These are phyloP conservation scores for Tinamus major DNA, from an alignment of 2,797 vertebrate genomes.

Conservation along the genomic window DNA sequence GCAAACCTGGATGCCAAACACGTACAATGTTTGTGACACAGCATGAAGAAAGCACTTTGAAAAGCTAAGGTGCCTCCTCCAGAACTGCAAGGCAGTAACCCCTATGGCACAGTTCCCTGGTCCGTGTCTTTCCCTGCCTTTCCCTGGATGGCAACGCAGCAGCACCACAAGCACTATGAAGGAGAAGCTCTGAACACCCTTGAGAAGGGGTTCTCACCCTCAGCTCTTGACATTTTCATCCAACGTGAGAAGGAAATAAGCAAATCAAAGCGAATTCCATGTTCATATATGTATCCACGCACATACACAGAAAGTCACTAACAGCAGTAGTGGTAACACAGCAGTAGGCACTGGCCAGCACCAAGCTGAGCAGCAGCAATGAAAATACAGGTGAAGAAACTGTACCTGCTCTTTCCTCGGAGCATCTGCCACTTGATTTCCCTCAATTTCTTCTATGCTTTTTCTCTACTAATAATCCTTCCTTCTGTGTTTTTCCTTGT, in stretches of 20 bases:
- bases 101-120: neutral
- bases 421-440: neutral
- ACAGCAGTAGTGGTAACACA: fast-evolving
- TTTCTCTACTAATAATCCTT: neutral
- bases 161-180: neutral
- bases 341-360: neutral
- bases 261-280: neutral
- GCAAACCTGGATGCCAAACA: neutral
- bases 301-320: neutral
- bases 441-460: neutral
- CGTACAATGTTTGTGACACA: neutral
- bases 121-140: fast-evolving
- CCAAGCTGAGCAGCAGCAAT: neutral
- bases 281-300: too few relatives aligned
- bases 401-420: neutral
- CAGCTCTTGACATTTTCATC: neutral
- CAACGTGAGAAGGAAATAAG: neutral
- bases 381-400: neutral
- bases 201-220: neutral
- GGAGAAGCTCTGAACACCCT: neutral
- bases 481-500: neutral
- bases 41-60: neutral
- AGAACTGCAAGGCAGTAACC: neutral
- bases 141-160: fast-evolving
- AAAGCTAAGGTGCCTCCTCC: neutral